These are phyloP conservation scores for Myotis planiceps DNA, from an alignment of 2,797 vertebrate species.

Conservation along the genomic window DNA sequence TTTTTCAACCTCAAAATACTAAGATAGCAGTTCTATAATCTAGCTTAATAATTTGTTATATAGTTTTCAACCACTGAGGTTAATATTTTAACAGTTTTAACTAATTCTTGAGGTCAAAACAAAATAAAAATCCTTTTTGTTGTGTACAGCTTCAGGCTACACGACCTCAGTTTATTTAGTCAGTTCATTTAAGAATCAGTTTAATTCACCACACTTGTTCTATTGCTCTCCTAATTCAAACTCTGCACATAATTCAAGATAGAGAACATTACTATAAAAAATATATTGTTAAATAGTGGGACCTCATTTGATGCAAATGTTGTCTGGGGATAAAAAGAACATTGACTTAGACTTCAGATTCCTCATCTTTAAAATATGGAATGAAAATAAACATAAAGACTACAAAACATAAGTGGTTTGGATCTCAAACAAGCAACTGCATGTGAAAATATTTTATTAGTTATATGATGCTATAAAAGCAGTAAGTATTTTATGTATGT, in stretches of 20 bases:
- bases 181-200: not conserved
- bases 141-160: not conserved
- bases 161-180: not conserved
- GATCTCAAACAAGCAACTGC: not conserved
- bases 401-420: conserved; percentile 10
- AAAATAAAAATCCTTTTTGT: not conserved
- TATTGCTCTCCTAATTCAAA: not conserved
- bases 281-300: not conserved
- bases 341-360: not conserved
- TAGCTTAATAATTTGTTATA: not conserved
- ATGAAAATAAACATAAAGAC: not conserved
- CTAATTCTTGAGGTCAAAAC: not conserved
- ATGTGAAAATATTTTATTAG: conserved; percentile 1
- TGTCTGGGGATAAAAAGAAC: not conserved
- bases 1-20: not conserved
- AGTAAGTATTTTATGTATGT: not conserved
- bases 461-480: not conserved
- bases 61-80: not conserved
- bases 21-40: not conserved
- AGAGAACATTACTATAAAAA: not conserved
- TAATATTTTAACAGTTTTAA: not conserved
- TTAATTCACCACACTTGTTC: not conserved
- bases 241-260: not conserved
- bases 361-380: not conserved
- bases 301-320: not conserved